These are phyloP conservation scores for Entomyzon cyanotis DNA, from an alignment of 2,113 vertebrate genomes.

Conservation along the genomic window DNA sequence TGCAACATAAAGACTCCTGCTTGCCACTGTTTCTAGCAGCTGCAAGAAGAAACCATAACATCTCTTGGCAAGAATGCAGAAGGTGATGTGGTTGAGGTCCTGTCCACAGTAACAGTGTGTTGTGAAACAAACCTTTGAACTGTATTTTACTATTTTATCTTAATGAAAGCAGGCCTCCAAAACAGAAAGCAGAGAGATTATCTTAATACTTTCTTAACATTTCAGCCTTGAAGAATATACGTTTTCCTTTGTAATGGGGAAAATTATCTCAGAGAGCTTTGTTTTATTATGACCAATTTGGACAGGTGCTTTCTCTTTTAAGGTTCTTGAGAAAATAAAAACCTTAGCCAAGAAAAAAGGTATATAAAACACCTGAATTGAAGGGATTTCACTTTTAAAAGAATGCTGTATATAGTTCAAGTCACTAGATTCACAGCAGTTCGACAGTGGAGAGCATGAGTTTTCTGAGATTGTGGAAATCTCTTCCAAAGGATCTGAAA, in stretches of 20 bases:
- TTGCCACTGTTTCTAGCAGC: background rate
- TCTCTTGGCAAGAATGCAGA: background rate
- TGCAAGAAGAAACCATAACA: background rate
- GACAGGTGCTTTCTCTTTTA: background rate
- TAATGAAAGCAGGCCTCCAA: background rate
- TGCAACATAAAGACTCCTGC: background rate
- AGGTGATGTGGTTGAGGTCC: background rate
- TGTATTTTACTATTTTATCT: background rate
- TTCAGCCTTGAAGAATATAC: background rate
- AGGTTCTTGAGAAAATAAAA: background rate
- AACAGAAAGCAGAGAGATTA: background rate
- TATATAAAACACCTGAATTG: background rate
- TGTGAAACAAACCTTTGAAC: background rate
- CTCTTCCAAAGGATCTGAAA: background rate
- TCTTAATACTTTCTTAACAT: background rate
- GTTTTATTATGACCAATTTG: background rate
- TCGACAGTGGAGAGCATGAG: background rate
- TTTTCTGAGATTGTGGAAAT: background rate
- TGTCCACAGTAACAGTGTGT: background rate
- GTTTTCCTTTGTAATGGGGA: background rate
- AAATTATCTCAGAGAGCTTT: background rate
- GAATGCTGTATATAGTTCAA: background rate
- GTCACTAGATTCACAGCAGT: background rate
- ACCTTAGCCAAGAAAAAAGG: background rate
- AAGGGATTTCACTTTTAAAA: background rate